Conservation (phyloP, 2,888 invertebrate genomes). For the Cerceris rybyensis region DNA sequence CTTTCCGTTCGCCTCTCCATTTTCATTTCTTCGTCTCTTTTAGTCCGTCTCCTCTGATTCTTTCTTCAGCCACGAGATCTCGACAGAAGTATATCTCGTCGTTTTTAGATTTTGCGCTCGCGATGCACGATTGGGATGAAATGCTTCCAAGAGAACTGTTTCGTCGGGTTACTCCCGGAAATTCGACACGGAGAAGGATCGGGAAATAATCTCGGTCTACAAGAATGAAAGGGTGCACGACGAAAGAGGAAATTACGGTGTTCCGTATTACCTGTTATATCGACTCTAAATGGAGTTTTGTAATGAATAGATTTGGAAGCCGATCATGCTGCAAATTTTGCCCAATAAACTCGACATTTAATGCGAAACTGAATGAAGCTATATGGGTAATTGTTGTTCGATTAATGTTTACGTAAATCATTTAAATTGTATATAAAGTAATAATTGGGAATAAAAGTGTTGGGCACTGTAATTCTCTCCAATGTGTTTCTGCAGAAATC, state of each 20-base stretch:
- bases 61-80: not conserved
- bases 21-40: too few relatives aligned
- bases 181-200: slow-evolving; percentile 26
- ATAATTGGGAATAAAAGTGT: too few relatives aligned
- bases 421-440: too few relatives aligned
- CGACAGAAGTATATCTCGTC: not conserved
- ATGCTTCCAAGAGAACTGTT: slow-evolving; percentile 20
- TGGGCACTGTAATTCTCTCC: too few relatives aligned
- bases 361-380: too few relatives aligned
- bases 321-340: not conserved
- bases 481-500: too few relatives aligned
- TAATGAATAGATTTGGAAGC: not conserved
- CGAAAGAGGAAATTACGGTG: slow-evolving; percentile 4
- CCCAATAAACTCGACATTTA: not conserved
- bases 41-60: not conserved
- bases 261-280: not conserved
- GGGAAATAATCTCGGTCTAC: slow-evolving; percentile 4
- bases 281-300: not conserved
- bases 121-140: slow-evolving; percentile 1
- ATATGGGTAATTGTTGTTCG: too few relatives aligned
- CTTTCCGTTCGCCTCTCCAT: too few relatives aligned
- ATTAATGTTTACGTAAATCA: too few relatives aligned
- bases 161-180: slow-evolving; percentile 26
- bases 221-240: slow-evolving; percentile 1
- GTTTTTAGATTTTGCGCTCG: slow-evolving; percentile 7